These are phyloP conservation scores for Chrysocyon brachyurus DNA, from an alignment of 2,797 vertebrate species.

Conservation along the genomic window DNA sequence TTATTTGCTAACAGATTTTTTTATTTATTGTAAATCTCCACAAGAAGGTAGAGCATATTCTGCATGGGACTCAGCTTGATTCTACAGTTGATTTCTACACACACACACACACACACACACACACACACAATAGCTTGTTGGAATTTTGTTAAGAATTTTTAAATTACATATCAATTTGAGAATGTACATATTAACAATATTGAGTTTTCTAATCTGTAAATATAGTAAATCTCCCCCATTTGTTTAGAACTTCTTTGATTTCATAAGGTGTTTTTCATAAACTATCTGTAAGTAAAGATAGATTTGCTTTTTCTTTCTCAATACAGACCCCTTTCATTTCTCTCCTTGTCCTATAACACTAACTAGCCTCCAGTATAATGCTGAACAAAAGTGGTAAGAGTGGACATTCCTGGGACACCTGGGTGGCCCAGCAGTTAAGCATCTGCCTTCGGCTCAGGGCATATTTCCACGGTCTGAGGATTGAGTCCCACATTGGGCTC, in stretches of 20 bases:
- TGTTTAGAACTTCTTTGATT: not conserved
- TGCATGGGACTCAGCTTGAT: not conserved
- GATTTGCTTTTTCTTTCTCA: not conserved
- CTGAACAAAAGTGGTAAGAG: not conserved
- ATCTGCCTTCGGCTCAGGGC: too few species aligned
- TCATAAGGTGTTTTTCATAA: not conserved
- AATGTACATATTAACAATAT: not conserved
- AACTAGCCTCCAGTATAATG: not conserved
- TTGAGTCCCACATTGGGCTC: too few species aligned
- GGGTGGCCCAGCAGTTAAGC: not conserved
- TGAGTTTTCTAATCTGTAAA: not conserved
- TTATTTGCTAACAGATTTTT: not conserved
- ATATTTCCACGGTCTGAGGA: too few species aligned
- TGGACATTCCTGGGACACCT: too few species aligned
- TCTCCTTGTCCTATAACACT: not conserved
- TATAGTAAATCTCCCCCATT: not conserved
- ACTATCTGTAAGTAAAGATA: not conserved
- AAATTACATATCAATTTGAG: not conserved
- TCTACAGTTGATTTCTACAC: not conserved
- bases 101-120: not conserved
- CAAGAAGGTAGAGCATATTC: not conserved
- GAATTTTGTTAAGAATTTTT: not conserved
- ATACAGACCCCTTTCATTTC: not conserved
- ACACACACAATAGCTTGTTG: not conserved
- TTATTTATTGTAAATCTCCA: not conserved